Conservation (phyloP, 2,113 vertebrate genomes). For the Mesitornis unicolor region DNA sequence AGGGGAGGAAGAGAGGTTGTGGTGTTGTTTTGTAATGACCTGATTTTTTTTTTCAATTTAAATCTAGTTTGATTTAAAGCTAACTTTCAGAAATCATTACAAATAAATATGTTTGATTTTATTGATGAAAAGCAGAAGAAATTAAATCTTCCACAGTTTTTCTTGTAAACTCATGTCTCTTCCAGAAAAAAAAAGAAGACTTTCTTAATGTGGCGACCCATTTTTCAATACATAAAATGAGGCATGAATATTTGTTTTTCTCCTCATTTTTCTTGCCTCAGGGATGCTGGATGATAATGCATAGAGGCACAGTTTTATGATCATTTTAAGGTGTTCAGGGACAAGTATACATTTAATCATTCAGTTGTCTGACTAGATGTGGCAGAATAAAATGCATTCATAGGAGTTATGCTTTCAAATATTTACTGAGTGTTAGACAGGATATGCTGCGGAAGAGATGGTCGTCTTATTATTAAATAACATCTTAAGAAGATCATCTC, state of each 20-base stretch:
- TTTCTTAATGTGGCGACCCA: not conserved
- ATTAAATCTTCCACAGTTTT: not conserved
- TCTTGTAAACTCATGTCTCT: not conserved
- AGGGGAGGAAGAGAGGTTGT: not conserved
- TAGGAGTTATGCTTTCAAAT: not conserved
- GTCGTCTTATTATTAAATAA: not conserved
- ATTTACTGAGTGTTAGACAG: not conserved
- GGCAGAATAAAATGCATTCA: not conserved
- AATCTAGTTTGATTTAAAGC: not conserved
- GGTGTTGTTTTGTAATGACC: not conserved
- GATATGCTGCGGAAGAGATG: not conserved
- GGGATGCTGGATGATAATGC: not conserved
- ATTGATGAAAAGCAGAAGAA: not conserved
- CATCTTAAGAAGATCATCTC: not conserved
- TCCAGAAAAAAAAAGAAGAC: not conserved
- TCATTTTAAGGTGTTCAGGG: not conserved
- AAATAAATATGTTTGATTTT: not conserved
- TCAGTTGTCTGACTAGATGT: not conserved
- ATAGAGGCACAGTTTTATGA: not conserved
- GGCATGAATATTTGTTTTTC: not conserved
- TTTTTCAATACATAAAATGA: not conserved
- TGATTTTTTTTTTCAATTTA: not conserved
- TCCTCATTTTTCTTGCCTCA: constrained; percentile 20
- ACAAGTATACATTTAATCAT: constrained; percentile 1
- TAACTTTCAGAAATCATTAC: not conserved